Conservation (phyloP, 2,888 invertebrate species). For the Dichetophora obliterata region DNA sequence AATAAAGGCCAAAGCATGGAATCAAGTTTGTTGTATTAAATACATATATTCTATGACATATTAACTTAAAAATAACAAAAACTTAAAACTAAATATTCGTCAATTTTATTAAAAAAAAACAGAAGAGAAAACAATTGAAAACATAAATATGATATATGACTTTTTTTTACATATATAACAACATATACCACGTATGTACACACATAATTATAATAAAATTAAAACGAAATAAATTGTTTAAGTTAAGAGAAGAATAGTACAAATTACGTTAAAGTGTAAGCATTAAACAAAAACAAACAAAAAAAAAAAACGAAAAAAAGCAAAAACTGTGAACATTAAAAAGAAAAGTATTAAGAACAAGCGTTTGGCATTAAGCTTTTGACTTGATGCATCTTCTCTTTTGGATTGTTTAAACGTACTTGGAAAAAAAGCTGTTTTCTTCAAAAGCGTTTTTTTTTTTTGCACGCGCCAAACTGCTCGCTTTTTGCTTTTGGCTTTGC, state of each 20-base stretch:
- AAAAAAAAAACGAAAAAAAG: no score
- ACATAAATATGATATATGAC: no score
- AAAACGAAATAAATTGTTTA: neutral
- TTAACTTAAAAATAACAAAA: neutral
- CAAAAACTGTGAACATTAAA: neutral
- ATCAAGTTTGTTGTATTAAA: no score
- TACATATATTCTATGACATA: neutral
- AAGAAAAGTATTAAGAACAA: neutral
- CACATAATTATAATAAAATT: neutral
- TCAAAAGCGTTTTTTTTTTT: neutral
- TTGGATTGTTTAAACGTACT: neutral
- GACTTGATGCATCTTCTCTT: no score
- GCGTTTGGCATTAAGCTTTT: no score
- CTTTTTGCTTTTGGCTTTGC: neutral
- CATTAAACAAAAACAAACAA: neutral
- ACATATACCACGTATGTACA: no score
- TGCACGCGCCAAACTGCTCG: neutral
- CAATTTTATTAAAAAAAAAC: neutral
- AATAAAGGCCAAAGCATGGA: no score
- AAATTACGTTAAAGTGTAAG: no score
- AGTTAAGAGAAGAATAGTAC: neutral
- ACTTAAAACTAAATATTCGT: neutral
- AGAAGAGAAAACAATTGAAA: neutral
- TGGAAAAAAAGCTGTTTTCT: constrained; percentile 9
- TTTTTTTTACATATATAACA: no score